Percentiles rank a stretch among this genome's conserved stretches.
Evolutionary conservation across 2,888 invertebrate genomes (phyloP).

Genomic region (Dryobotodes eremita): DNA sequence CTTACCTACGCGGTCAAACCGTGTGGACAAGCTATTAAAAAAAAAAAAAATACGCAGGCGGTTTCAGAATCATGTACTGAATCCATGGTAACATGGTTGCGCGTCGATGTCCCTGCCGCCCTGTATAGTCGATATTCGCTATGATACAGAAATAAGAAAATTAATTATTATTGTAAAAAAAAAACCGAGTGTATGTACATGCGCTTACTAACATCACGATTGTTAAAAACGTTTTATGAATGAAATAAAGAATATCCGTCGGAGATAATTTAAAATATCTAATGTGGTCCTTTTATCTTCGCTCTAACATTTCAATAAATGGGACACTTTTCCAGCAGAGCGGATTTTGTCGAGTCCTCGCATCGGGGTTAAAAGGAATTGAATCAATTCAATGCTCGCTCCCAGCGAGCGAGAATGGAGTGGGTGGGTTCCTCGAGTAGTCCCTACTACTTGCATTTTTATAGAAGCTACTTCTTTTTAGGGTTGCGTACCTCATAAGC

Average conservation of each 20-base stretch:
- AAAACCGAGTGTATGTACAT: neutral
- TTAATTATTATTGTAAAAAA: neutral
- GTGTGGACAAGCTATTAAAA: too few species aligned
- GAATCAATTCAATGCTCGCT: conserved; percentile 83
- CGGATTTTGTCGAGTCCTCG: conserved; percentile 79
- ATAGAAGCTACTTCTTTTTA: neutral
- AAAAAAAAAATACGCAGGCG: too few species aligned
- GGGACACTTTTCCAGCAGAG: conserved; percentile 75
- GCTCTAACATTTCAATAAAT: conserved; percentile 66
- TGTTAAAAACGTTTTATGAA: neutral
- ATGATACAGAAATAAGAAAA: neutral
- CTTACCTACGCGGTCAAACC: too few species aligned
- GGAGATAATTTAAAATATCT: neutral
- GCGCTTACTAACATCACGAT: neutral
- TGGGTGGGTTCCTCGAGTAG: conserved; percentile 62
- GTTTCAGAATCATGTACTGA: too few species aligned
- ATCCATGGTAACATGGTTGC: too few species aligned
- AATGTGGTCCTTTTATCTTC: conserved; percentile 12
- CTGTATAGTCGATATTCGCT: neutral
- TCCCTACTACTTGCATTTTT: conserved; percentile 54
- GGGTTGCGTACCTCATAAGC: neutral
- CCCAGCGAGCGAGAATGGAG: conserved; percentile 63
- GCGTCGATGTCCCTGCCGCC: too few species aligned
- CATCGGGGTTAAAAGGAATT: conserved; percentile 81
- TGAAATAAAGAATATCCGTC: neutral